Evolutionary conservation across 2,797 vertebrate genomes (phyloP).

Genomic region (Coccyzus lansbergi): DNA sequence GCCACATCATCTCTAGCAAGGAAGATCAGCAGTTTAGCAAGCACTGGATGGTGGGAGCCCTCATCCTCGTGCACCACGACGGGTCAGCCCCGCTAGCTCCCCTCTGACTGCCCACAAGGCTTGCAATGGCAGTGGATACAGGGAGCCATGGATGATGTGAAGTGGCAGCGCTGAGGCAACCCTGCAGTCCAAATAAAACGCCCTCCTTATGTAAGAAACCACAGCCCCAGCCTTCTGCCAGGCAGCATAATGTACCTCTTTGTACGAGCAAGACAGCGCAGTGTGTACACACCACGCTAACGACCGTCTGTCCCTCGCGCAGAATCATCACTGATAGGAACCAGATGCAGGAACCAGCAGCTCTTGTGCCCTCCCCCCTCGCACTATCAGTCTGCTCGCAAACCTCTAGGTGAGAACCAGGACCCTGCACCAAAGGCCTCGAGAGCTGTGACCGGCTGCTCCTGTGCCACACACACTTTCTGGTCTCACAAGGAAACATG

Average conservation of each 20-base stretch:
- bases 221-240: constrained; percentile 69
- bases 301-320: constrained; percentile 34
- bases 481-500: neutral
- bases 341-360: constrained; percentile 48
- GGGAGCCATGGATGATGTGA: constrained; percentile 37
- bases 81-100: fast-evolving
- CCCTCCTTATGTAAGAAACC: constrained; percentile 80
- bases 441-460: fast-evolving
- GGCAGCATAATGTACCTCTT: constrained; percentile 77
- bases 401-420: neutral
- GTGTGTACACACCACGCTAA: neutral
- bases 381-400: fast-evolving
- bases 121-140: neutral
- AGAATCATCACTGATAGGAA: constrained; percentile 58
- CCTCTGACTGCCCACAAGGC: neutral
- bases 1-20: fast-evolving
- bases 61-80: neutral
- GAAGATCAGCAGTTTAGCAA: neutral
- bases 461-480: neutral
- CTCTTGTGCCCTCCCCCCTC: neutral
- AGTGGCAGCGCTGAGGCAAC: constrained; percentile 58
- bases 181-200: constrained; percentile 71
- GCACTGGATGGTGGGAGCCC: fast-evolving
- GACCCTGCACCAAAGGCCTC: neutral
- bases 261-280: constrained; percentile 55